phyloP scores from a whole-genome alignment of 2,113 vertebrate species.

The Trogon surrucura region DNA sequence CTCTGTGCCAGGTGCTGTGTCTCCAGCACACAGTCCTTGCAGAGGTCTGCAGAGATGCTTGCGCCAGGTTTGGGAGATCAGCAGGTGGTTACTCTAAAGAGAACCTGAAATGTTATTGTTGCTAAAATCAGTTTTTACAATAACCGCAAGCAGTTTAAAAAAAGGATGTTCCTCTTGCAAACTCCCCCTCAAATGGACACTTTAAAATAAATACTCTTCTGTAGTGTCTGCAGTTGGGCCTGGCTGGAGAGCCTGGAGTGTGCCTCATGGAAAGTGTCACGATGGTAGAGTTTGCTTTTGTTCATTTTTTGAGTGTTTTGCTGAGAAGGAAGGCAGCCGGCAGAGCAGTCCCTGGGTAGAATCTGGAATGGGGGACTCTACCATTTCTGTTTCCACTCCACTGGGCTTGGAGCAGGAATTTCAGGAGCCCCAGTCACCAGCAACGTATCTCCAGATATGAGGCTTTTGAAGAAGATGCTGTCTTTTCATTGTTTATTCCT shows the following conservation, averaged over 20 bases:
- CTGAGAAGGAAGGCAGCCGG: conserved; percentile 19
- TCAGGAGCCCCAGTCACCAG: neutral
- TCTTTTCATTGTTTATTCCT: neutral
- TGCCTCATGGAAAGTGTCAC: neutral
- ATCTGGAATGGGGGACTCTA: neutral
- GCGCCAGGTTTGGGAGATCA: neutral
- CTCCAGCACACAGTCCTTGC: neutral
- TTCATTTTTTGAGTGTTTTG: conserved; percentile 33
- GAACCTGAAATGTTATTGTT: conserved; percentile 15
- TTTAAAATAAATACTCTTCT: conserved; percentile 45
- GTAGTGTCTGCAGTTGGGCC: conserved; percentile 8
- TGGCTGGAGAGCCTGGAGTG: conserved; percentile 37
- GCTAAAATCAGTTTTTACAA: conserved; percentile 44
- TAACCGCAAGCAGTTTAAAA: conserved; percentile 18
- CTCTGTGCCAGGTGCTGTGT: rapidly evolving
- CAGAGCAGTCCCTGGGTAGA: neutral
- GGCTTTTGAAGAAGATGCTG: neutral
- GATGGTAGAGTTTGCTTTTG: neutral
- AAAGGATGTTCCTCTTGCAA: neutral
- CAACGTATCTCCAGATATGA: neutral
- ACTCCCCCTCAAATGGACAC: conserved; percentile 12
- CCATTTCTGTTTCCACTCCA: neutral
- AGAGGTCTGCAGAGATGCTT: neutral
- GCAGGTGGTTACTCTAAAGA: conserved; percentile 30
- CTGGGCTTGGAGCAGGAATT: neutral